These are phyloP conservation scores for Anthopleura sola DNA, from an alignment of 64 coral and sea anemone genomes.

Conservation along the genomic window DNA sequence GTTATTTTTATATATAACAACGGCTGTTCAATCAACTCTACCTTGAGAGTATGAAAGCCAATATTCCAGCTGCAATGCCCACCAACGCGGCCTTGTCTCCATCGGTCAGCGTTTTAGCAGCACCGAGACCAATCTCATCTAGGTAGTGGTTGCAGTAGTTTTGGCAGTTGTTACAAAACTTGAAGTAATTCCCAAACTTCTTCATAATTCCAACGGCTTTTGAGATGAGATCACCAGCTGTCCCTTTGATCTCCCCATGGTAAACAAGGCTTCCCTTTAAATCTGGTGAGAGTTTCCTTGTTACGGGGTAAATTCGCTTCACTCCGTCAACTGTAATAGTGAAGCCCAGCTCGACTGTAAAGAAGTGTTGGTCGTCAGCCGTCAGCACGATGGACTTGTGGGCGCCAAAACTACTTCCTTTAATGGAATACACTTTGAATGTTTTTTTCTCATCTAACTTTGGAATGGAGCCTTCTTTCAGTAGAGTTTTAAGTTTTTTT, in stretches of 20 bases:
- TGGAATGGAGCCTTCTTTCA: neutral
- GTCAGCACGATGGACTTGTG: slow-evolving; percentile 67
- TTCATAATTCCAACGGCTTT: slow-evolving; percentile 57
- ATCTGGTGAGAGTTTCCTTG: neutral
- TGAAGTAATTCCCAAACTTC: slow-evolving; percentile 59
- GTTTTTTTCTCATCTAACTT: neutral
- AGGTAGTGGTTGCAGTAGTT: slow-evolving; percentile 64
- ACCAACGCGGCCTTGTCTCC: slow-evolving; percentile 12
- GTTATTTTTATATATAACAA: too few species aligned
- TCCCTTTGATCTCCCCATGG: slow-evolving; percentile 25
- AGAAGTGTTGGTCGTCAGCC: slow-evolving; percentile 27
- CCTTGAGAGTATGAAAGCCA: too few species aligned
- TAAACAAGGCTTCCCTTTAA: slow-evolving; percentile 16
- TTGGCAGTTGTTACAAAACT: slow-evolving; percentile 76
- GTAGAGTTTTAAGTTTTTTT: neutral
- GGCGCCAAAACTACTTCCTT: neutral
- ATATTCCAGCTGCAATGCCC: neutral
- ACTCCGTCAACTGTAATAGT: neutral
- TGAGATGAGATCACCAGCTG: slow-evolving; percentile 25
- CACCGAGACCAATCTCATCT: slow-evolving; percentile 33
- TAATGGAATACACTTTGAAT: neutral
- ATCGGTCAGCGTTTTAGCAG: neutral
- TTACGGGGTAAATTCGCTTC: slow-evolving; percentile 29
- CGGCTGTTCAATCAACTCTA: too few species aligned
- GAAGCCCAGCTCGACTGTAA: slow-evolving; percentile 60